These are phyloP conservation scores for Proteles cristata DNA, from an alignment of 2,113 vertebrate species.

Conservation along the genomic window DNA sequence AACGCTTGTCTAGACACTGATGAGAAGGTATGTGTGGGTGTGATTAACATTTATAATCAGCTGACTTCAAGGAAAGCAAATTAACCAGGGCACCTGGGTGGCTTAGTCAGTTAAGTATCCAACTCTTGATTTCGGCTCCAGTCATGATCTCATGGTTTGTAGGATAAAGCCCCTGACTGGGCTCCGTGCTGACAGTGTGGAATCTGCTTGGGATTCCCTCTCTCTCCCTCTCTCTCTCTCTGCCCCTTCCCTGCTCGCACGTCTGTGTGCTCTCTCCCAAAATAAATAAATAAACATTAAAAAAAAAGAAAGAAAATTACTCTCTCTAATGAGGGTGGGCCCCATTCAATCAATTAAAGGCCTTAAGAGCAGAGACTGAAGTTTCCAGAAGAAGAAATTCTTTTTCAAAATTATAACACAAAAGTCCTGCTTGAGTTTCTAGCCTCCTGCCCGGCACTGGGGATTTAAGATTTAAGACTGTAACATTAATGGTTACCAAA, in stretches of 20 bases:
- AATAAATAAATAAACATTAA: too few species aligned
- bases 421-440: neutral
- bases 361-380: neutral
- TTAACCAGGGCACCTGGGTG: too few species aligned
- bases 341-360: neutral
- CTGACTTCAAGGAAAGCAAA: neutral
- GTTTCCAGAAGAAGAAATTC: constrained; percentile 1
- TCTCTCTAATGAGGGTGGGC: neutral
- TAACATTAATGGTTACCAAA: neutral
- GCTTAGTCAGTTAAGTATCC: too few species aligned
- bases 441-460: neutral
- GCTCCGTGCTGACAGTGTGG: too few species aligned
- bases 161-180: too few species aligned
- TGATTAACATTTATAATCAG: neutral
- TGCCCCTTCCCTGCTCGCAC: too few species aligned
- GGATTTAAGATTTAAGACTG: neutral
- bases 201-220: too few species aligned
- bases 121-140: too few species aligned
- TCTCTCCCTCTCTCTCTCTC: too few species aligned
- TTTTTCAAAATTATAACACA: neutral
- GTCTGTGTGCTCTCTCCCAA: too few species aligned
- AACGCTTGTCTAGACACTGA: neutral
- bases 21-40: neutral
- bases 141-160: too few species aligned
- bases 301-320: neutral